A percentile compares a stretch with the other conserved stretches of the same genome.
Evolutionary conservation across 2,888 invertebrate genomes (phyloP).

Genomic region (Cactoblastis cactorum): DNA sequence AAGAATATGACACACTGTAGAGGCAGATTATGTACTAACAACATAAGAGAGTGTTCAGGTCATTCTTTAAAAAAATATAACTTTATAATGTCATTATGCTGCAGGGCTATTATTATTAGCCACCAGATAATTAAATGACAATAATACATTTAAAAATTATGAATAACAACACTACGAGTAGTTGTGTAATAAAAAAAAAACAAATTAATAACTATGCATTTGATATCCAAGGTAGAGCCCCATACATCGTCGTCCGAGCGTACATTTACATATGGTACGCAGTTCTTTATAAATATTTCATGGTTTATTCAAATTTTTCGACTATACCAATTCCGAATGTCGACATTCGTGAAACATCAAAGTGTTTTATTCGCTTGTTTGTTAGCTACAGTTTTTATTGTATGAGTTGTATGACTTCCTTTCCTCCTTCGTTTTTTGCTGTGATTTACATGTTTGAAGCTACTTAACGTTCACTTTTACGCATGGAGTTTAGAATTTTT

Average conservation of each 20-base stretch:
- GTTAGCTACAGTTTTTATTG: slow-evolving; percentile 13
- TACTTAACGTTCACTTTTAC: not conserved
- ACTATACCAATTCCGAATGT: slow-evolving; percentile 21
- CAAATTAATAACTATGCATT: slow-evolving; percentile 20
- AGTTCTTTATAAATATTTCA: slow-evolving; percentile 49
- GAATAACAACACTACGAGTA: too few species aligned
- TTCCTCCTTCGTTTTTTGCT: not conserved
- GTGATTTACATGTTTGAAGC: not conserved
- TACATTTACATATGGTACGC: slow-evolving; percentile 43
- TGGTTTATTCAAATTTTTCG: slow-evolving; percentile 47
- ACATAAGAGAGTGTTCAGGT: too few species aligned
- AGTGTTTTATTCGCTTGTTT: slow-evolving; percentile 35
- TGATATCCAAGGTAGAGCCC: slow-evolving; percentile 39
- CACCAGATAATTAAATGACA: too few species aligned
- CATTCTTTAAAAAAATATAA: too few species aligned
- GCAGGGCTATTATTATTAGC: too few species aligned
- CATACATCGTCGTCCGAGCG: slow-evolving; percentile 39
- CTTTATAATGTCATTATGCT: too few species aligned
- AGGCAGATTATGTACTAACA: too few species aligned
- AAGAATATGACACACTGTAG: too few species aligned
- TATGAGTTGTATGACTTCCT: not conserved
- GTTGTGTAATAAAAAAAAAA: slow-evolving; percentile 3
- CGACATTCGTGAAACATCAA: slow-evolving; percentile 31
- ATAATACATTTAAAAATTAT: too few species aligned
- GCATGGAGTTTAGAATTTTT: too few species aligned